Evolutionary conservation across 1,140 invertebrate species (phyloP), one percentile per base, ranked within the genome.

Genomic region (Caligus rogercresseyi): DNA sequence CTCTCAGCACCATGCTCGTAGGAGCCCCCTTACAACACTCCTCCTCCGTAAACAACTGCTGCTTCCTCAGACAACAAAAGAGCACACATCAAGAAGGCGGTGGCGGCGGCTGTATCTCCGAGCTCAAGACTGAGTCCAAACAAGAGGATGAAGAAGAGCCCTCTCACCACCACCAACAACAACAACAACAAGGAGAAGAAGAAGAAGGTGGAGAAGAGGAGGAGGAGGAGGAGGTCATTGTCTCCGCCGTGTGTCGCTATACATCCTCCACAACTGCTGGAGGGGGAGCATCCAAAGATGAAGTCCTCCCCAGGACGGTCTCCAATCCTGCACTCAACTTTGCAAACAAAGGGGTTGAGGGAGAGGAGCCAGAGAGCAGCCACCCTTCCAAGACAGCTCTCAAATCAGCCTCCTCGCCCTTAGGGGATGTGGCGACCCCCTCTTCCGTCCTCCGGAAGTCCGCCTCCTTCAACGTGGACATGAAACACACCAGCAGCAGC

Each of bases 181-280:
- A 59, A 59, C n/a, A 59, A 15, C 20, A 16, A 18, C n/a, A 51
- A 1, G 51, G 31, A 1, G n/a, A 16, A 4, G 60, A 51, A 3
- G 60, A 19, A 19, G 31, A 53, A 1, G 60, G 54, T 20, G 26
- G 7, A 4, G 61, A 55, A 1, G 61, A 26, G 1, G 52, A 62
- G 25, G 52, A 63, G 25, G 54, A 55, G 53, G 52, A 55, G 11
- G 23, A 55, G 25, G 19, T 20, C 19, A 24, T 23, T 25, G 19
- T 58, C 19, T 20, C 24, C 13, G 24, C 24, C 2, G 26, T 51
- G 11, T 25, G 58, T 25, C 23, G 18, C 23, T 51, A 61, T 43
- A 23, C 26, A 43, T n/a, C n/a, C n/a, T n/a, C n/a, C n/a, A n/a
- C 13, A 51, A 51, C 13, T 14, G n/a, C 13, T 13, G 43, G 43